Conservation (phyloP, 2,888 invertebrate genomes). For the Sarcophaga subvicina region DNA sequence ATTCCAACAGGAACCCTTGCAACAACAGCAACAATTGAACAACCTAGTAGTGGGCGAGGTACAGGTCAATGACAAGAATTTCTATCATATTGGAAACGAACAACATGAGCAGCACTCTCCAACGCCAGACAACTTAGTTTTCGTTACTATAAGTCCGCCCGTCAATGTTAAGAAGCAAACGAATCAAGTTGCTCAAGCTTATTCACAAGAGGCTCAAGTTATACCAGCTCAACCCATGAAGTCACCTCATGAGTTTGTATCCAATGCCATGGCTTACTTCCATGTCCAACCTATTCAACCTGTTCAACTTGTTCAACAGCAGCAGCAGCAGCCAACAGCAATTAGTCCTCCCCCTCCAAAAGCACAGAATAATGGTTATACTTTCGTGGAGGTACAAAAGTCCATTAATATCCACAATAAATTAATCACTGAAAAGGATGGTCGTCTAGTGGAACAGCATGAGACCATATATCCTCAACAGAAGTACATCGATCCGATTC, state of each 20-base stretch:
- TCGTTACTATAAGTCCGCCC: conserved; percentile 74
- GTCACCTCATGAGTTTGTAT: conserved; percentile 75
- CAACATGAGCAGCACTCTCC: conserved; percentile 21
- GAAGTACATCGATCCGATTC: conserved; percentile 19
- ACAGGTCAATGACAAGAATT: conserved; percentile 44
- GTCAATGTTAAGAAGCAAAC: not conserved
- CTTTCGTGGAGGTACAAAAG: conserved; percentile 86
- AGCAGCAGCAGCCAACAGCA: conserved; percentile 73
- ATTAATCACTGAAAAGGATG: conserved; percentile 80
- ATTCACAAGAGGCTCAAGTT: conserved; percentile 35
- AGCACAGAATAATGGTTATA: conserved; percentile 80
- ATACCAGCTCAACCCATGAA: conserved; percentile 63
- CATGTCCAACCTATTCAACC: conserved; percentile 53
- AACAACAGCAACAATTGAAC: conserved; percentile 1
- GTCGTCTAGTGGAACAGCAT: conserved; percentile 77
- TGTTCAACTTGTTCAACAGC: conserved; percentile 43
- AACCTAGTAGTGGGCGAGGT: conserved; percentile 22
- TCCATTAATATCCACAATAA: conserved; percentile 83
- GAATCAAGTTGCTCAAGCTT: not conserved
- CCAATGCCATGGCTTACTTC: conserved; percentile 72
- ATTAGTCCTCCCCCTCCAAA: conserved; percentile 78
- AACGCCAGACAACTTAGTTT: conserved; percentile 72
- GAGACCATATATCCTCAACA: conserved; percentile 77
- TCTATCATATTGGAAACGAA: conserved; percentile 58
- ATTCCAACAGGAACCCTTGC: conserved; percentile 2